Percentiles rank a stretch among this genome's conserved stretches.
Conservation (phyloP, 2,888 invertebrate species). For the Uloborus plumipes region DNA sequence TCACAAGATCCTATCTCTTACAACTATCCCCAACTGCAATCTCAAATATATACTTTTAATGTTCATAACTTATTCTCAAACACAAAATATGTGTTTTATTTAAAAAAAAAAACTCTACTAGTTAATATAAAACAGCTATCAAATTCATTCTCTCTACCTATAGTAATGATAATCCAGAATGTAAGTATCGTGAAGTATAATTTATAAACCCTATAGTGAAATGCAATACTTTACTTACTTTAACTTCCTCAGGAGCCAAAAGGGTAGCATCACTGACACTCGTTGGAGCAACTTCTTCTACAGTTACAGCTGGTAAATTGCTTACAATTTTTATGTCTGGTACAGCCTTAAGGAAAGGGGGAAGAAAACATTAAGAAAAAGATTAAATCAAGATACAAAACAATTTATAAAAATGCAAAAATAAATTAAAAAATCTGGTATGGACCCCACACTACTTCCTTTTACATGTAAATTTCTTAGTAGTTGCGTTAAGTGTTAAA, state of each 20-base stretch:
- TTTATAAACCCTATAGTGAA: neutral
- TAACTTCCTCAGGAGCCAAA: conserved; percentile 93
- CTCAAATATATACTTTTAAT: no score
- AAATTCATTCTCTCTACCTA: no score
- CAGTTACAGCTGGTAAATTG: conserved; percentile 89
- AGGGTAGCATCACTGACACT: conserved; percentile 86
- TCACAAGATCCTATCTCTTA: no score
- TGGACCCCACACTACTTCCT: no score
- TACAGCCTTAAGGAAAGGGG: conserved; percentile 75
- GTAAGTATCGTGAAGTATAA: neutral
- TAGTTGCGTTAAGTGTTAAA: no score
- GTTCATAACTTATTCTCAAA: no score
- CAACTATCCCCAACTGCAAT: no score
- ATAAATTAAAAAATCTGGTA: conserved; percentile 7
- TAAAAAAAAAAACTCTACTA: no score
- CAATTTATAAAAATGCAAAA: neutral
- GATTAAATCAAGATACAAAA: neutral
- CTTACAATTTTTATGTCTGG: conserved; percentile 91
- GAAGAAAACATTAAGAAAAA: neutral
- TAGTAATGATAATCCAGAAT: no score
- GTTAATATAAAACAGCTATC: no score
- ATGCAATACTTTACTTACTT: conserved; percentile 68
- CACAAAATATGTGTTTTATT: no score
- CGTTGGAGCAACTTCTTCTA: conserved; percentile 96
- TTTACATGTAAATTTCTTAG: no score